Percentiles rank a stretch among this genome's conserved stretches.
phyloP scores from a whole-genome alignment of 2,113 vertebrate genomes.

The Corythoichthys haematopterus region DNA sequence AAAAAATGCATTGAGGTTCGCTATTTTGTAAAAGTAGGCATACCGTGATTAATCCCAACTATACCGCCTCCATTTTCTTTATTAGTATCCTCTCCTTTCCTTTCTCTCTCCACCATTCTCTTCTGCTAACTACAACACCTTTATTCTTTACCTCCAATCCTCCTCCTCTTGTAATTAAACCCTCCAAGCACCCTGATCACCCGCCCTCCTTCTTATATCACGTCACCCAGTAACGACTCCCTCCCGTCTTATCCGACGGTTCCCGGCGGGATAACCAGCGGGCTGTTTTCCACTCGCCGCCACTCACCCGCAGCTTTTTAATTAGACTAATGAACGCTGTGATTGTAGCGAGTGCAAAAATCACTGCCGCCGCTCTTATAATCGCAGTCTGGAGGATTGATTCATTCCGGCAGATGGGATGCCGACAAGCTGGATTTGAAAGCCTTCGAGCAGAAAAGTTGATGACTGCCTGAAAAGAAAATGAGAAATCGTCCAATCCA shows the following conservation, averaged over 20 bases:
- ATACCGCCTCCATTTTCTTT: not conserved
- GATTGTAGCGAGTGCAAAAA: slow-evolving; percentile 7
- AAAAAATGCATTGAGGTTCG: too few species aligned
- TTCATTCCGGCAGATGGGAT: not conserved
- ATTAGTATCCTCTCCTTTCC: not conserved
- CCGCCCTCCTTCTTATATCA: not conserved
- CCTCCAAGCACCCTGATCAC: not conserved
- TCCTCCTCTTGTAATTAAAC: not conserved
- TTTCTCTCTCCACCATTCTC: not conserved
- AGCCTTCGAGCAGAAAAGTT: not conserved
- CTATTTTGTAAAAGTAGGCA: too few species aligned
- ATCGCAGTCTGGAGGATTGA: not conserved
- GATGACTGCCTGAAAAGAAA: not conserved
- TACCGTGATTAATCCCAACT: not conserved
- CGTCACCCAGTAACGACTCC: not conserved
- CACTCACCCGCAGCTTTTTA: slow-evolving; percentile 25
- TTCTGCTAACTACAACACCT: not conserved
- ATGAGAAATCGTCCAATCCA: not conserved
- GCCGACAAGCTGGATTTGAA: not conserved
- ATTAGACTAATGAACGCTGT: slow-evolving; percentile 35
- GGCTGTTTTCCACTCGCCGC: slow-evolving; percentile 11
- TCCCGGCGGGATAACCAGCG: slow-evolving; percentile 10
- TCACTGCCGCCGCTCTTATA: not conserved
- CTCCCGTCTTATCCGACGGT: slow-evolving; percentile 19
- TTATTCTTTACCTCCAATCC: not conserved